These are phyloP conservation scores for Corticium candelabrum DNA, from an alignment of 37 sponge, comb jelly and placozoan species.

Conservation along the genomic window DNA sequence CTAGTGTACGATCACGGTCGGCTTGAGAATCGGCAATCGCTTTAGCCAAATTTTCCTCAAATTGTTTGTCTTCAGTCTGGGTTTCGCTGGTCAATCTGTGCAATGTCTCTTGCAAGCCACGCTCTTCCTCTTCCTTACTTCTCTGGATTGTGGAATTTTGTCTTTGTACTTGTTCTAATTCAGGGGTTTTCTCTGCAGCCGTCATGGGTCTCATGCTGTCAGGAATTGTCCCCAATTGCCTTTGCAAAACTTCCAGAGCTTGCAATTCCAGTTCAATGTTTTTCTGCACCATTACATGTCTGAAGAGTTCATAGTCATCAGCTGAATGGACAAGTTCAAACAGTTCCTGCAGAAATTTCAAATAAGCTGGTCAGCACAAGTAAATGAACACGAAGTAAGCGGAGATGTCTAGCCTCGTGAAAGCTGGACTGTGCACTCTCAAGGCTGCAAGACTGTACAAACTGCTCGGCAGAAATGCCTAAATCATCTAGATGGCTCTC, in stretches of 20 bases:
- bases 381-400: neutral
- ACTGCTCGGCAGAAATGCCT: conserved; percentile 41
- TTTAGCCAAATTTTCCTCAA: neutral
- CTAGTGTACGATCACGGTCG: neutral
- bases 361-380: neutral
- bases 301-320: conserved; percentile 66
- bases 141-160: neutral
- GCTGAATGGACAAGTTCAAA: conserved; percentile 51
- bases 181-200: neutral
- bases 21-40: neutral
- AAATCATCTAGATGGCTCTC: conserved; percentile 32
- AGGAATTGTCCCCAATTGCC: conserved; percentile 13
- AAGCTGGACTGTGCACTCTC: too few relatives aligned
- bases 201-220: neutral
- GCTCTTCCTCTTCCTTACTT: conserved; percentile 18
- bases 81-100: conserved; percentile 25
- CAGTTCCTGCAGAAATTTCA: conserved; percentile 24
- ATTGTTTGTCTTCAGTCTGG: conserved; percentile 2
- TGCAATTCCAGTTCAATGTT: conserved; percentile 60
- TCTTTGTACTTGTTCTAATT: neutral
- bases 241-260: conserved; percentile 34
- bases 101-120: conserved; percentile 16
- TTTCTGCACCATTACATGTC: conserved; percentile 51
- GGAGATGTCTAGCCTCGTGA: too few relatives aligned
- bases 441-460: conserved; percentile 23